Evolutionary conservation across 2,888 invertebrate genomes (phyloP), one percentile per base, ranked within the genome.

Genomic region (Ophion slaviceki): DNA sequence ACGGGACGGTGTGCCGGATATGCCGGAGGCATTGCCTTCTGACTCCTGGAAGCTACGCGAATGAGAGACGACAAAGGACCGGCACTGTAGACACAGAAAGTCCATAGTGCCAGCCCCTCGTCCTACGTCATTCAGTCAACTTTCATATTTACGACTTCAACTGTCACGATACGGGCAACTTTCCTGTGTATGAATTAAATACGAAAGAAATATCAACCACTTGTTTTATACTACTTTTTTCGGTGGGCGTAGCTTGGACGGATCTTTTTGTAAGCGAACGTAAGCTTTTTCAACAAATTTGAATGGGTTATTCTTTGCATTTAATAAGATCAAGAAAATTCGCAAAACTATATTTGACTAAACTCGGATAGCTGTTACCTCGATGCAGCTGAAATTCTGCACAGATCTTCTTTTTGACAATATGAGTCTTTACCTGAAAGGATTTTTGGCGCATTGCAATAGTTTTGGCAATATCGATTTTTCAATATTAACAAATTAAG

Each of bases 21-120:
- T 70, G 62, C 77, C 82, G 78, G 80, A 80, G 80, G 68, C 77
- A 67, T 82, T 74, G 74, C 45, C 71, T 53, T 24, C 71, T 53
- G 40, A 62, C 67, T 28, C 53, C n/a, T 28, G 67, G 32, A 28
- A 20, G 53, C 10, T 45, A n/a, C 45, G 47, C 53, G 40, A 20
- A 57, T 53, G 68, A 72, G 53, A 53, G 70, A 70, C 40, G 71
- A 77, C 68, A 59, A n/a, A 67, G 71, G 45, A 66, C 45, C 72
- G 59, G 32, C 70, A 59, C 70, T 28, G 17, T 45, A 20, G 20
- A 53, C 53, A 70, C 45, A 53, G 28, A 32, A 67, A 66, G 36
- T 66, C 53, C 53, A 53, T 53, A 53, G 17, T 53, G 53, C 53
- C 53, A 53, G 53, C 53, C 14, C 53, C 53, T 53, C 53, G 14